Conservation (phyloP, 2,888 invertebrate genomes). For the Serrognathus titanus region DNA sequence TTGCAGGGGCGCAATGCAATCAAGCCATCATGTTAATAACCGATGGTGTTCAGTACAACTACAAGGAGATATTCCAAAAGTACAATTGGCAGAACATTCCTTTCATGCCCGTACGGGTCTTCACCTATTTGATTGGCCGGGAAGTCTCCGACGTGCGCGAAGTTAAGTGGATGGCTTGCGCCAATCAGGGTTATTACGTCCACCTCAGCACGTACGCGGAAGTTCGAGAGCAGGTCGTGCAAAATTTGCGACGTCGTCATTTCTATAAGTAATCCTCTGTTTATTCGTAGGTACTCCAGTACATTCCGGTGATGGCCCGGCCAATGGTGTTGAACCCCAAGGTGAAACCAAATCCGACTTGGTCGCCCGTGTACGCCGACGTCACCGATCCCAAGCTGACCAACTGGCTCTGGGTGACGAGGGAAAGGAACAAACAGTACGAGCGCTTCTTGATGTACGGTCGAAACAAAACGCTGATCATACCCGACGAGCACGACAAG, state of each 20-base stretch:
- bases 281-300: conserved; percentile 64
- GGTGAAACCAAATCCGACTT: conserved; percentile 81
- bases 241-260: neutral
- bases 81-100: conserved; percentile 79
- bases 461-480: conserved; percentile 57
- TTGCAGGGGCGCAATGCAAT: conserved; percentile 61
- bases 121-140: conserved; percentile 92
- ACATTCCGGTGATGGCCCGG: conserved; percentile 94
- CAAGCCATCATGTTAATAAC: conserved; percentile 98
- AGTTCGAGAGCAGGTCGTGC: conserved; percentile 83
- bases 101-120: conserved; percentile 87
- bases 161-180: conserved; percentile 98
- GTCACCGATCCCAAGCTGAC: conserved; percentile 87
- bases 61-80: conserved; percentile 84
- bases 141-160: conserved; percentile 84
- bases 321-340: conserved; percentile 85
- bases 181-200: conserved; percentile 91
- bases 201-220: conserved; percentile 96
- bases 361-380: conserved; percentile 96
- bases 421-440: conserved; percentile 76
- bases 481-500: conserved; percentile 62
- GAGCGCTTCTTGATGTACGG: conserved; percentile 69
- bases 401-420: conserved; percentile 84
- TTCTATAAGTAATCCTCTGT: conserved; percentile 22
- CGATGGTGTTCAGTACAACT: conserved; percentile 94